These are phyloP conservation scores for Labroides dimidiatus DNA, from an alignment of 2,797 vertebrate genomes.

Conservation along the genomic window DNA sequence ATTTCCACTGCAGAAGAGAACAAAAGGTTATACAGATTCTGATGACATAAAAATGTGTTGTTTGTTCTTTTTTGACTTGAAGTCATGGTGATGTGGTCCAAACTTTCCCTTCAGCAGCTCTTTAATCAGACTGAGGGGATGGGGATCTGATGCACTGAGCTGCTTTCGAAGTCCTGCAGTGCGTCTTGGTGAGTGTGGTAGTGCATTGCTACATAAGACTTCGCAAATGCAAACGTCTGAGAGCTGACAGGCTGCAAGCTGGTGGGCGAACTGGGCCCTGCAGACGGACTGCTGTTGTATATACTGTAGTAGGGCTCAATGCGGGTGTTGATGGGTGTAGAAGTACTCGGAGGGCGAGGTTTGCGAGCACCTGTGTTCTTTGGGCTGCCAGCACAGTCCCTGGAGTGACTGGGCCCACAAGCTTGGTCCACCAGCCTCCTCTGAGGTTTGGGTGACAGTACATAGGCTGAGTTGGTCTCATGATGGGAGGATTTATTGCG, in stretches of 20 bases:
- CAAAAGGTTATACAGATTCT: slow-evolving; percentile 47
- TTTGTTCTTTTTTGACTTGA: slow-evolving; percentile 46
- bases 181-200: slow-evolving; percentile 88
- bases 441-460: slow-evolving; percentile 94
- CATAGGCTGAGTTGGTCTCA: slow-evolving; percentile 95
- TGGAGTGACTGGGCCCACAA: slow-evolving; percentile 92
- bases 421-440: slow-evolving; percentile 93
- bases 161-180: slow-evolving; percentile 87
- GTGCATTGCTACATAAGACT: slow-evolving; percentile 91
- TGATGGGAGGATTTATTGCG: slow-evolving; percentile 98
- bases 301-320: slow-evolving; percentile 98
- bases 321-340: slow-evolving; percentile 95
- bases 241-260: slow-evolving; percentile 88
- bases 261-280: slow-evolving; percentile 86
- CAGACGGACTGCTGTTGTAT: slow-evolving; percentile 93
- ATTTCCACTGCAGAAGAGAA: slow-evolving; percentile 50
- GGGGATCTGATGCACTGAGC: slow-evolving; percentile 89
- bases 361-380: slow-evolving; percentile 84
- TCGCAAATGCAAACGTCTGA: slow-evolving; percentile 88
- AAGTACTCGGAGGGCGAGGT: slow-evolving; percentile 90
- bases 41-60: slow-evolving; percentile 33
- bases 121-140: slow-evolving; percentile 88
- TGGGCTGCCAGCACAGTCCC: slow-evolving; percentile 90
- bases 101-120: slow-evolving; percentile 11
- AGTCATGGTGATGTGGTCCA: slow-evolving; percentile 22